Base-by-base conservation (phyloP, 2,797 vertebrate species). In the Phataginus tetradactyla region DNA sequence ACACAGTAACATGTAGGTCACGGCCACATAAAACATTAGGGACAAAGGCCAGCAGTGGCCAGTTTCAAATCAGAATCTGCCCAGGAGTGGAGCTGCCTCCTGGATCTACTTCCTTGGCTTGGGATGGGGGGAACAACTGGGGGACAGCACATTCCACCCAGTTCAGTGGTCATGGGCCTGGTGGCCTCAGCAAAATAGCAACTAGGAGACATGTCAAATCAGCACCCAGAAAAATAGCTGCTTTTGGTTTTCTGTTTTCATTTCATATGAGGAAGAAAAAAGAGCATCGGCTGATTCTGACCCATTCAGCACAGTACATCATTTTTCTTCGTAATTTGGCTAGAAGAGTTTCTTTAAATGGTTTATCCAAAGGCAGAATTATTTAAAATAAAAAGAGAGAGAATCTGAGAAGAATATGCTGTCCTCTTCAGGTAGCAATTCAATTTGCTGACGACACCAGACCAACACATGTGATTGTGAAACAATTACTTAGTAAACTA, bases 221-320 rank as follows among this genome's bases (percentile, higher is more conserved):
- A 91, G 32, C 27, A n/a, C 45, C 39, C 10, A 1, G 57, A 90
- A 75, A 97, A 61, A 93, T 0, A 0, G 85, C 25, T 23, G 18
- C 55, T 66, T 95, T 66, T 14, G 32, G 55, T 45, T 81, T 49
- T 51, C 27, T 25, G 23, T 68, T 85, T 68, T 74, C 23, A 79
- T 66, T 97, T 90, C 84, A 77, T 55, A 55, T n/a, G n/a, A 49
- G 37, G 83, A 64, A 94, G 71, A 15, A 74, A 84, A 49, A 57
- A 17, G 21, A 55, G 10, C 20, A 25, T 17, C 7, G 34, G 42
- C 32, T n/a, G 49, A 51, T n/a, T 59, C 34, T 18, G 20, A 80
- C 15, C n/a, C 23, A 32, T 15, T n/a, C 27, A 2, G 18, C 12
- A 20, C 14, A 63, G 23, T 17, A 4, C 4, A 55, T 61, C 23